A percentile compares a stretch with the other conserved stretches of the same genome.
Evolutionary conservation across 2,797 vertebrate genomes (phyloP).

Genomic region (Eulemur mongoz): DNA sequence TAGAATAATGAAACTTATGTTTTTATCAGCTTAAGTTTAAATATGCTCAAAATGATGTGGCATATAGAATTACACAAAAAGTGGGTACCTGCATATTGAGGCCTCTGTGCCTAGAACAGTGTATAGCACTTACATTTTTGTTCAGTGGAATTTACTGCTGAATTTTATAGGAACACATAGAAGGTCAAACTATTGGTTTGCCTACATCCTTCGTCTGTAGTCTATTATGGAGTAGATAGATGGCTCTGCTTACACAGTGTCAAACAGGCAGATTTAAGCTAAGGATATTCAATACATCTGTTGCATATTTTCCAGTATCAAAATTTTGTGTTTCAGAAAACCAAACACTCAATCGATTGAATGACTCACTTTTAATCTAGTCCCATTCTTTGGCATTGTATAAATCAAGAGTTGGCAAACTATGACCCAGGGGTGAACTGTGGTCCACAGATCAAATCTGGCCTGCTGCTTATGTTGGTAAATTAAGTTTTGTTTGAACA

Average conservation of each 20-base stretch:
- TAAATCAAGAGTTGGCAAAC: background rate
- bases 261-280: background rate
- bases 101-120: background rate
- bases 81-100: fast-evolving
- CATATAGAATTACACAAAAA: background rate
- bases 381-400: background rate
- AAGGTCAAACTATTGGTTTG: background rate
- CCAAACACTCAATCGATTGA: background rate
- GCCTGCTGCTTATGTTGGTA: background rate
- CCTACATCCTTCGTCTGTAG: background rate
- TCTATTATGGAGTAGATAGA: background rate
- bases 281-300: background rate
- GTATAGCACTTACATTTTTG: background rate
- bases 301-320: background rate
- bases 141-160: background rate
- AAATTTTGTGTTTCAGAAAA: background rate
- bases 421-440: background rate
- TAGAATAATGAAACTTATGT: background rate
- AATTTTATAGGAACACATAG: background rate
- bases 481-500: background rate
- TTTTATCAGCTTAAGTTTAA: background rate
- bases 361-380: background rate
- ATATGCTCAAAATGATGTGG: background rate
- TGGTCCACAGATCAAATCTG: background rate
- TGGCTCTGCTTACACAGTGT: background rate